A percentile compares a stretch with the other conserved stretches of the same genome.
Conservation (phyloP, 2,888 invertebrate species). For the Apantesis nais region DNA sequence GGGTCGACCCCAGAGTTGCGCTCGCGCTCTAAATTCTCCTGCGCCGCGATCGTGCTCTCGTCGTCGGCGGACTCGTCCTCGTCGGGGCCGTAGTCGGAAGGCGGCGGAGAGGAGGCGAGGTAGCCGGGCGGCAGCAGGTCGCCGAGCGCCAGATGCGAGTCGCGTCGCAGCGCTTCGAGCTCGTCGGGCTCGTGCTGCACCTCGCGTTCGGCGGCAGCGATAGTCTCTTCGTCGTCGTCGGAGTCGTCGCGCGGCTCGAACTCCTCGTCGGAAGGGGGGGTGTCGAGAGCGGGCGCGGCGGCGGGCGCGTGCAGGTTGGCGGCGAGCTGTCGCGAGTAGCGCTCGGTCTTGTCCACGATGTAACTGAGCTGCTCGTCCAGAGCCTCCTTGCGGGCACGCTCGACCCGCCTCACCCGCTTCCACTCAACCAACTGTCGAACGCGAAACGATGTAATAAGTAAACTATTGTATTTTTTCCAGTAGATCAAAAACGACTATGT, state of each 20-base stretch:
- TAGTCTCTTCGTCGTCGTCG: slow-evolving; percentile 97
- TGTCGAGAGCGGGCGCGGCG: slow-evolving; percentile 20
- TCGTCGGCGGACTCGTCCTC: slow-evolving; percentile 89
- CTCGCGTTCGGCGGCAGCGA: slow-evolving; percentile 93
- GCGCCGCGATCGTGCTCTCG: slow-evolving; percentile 74
- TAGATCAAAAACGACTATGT: neutral
- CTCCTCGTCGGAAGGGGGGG: slow-evolving; percentile 87
- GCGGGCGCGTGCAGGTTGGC: slow-evolving; percentile 88
- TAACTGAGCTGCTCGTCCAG: slow-evolving; percentile 98
- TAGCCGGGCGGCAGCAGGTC: slow-evolving; percentile 95
- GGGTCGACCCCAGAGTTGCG: slow-evolving; percentile 85
- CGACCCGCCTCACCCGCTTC: slow-evolving; percentile 95
- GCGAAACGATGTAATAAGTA: neutral
- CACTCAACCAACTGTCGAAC: slow-evolving; percentile 92
- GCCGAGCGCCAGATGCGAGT: slow-evolving; percentile 95
- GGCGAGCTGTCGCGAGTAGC: slow-evolving; percentile 96
- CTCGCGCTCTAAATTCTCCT: slow-evolving; percentile 88
- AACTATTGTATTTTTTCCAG: neutral
- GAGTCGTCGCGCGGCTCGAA: slow-evolving; percentile 91
- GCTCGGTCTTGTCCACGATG: slow-evolving; percentile 99
- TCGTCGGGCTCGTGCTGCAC: slow-evolving; percentile 88
- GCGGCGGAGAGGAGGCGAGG: slow-evolving; percentile 87
- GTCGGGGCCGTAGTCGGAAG: slow-evolving; percentile 90
- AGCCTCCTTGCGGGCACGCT: slow-evolving; percentile 97
- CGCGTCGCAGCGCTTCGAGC: slow-evolving; percentile 93